A percentile compares a stretch with the other conserved stretches of the same genome.
Evolutionary conservation across 2,888 invertebrate species (phyloP).

Genomic region (Apodemia mormo): DNA sequence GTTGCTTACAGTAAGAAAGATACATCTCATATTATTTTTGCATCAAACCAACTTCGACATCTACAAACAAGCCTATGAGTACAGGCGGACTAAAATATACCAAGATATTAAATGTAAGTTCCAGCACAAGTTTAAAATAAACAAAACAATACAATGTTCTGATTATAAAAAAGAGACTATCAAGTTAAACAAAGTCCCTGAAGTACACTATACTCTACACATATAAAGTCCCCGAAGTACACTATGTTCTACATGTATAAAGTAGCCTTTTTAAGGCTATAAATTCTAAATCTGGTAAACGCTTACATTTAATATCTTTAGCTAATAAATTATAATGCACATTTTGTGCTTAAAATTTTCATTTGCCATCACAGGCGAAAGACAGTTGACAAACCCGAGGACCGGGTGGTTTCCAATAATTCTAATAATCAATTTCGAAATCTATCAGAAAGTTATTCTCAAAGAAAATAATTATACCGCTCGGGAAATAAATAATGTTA

Average conservation of each 20-base stretch:
- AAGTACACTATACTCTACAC: constrained; percentile 3
- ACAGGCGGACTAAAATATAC: constrained; percentile 71
- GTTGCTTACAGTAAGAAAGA: constrained; percentile 73
- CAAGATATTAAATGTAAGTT: constrained; percentile 58
- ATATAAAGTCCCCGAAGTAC: constrained; percentile 13
- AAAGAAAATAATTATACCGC: constrained; percentile 28
- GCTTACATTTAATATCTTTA: constrained; percentile 62
- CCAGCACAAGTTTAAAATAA: constrained; percentile 26
- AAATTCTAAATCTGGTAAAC: constrained; percentile 25
- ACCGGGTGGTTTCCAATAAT: constrained; percentile 51
- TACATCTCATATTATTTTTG: constrained; percentile 62
- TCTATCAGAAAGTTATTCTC: constrained; percentile 64
- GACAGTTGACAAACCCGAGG: constrained; percentile 51
- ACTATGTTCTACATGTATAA: constrained; percentile 14
- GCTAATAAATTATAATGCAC: constrained; percentile 59
- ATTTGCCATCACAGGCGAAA: constrained; percentile 52
- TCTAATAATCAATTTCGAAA: constrained; percentile 76
- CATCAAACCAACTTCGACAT: constrained; percentile 53
- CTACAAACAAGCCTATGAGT: constrained; percentile 74
- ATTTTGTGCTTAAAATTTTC: constrained; percentile 62
- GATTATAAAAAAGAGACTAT: constrained; percentile 12
- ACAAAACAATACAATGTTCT: constrained; percentile 19
- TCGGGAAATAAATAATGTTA: constrained; percentile 33
- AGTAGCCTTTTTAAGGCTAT: constrained; percentile 14
- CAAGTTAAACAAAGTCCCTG: constrained; percentile 19